These are phyloP conservation scores for Bugula neritina DNA, from an alignment of 2,888 invertebrate genomes.

Conservation along the genomic window DNA sequence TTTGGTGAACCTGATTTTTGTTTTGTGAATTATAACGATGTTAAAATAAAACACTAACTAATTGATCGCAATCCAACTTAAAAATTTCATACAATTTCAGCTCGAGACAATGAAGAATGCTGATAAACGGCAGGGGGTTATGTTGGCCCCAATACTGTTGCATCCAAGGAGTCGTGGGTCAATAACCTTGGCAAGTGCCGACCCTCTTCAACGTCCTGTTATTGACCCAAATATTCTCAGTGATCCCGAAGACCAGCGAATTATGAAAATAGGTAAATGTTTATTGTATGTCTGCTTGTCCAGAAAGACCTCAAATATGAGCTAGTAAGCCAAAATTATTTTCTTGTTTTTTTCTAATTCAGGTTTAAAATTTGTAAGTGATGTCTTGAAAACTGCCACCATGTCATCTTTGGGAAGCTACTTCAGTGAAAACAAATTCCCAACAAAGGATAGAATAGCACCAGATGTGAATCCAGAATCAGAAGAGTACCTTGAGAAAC, in stretches of 20 bases:
- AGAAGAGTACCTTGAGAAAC: conserved; percentile 1
- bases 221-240: conserved; percentile 83
- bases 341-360: neutral
- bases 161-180: conserved; percentile 74
- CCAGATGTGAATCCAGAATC: conserved; percentile 9
- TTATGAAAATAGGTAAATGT: conserved; percentile 68
- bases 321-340: too few species aligned
- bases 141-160: conserved; percentile 37
- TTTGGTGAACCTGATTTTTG: too few species aligned
- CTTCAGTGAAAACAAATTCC: neutral
- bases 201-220: conserved; percentile 69
- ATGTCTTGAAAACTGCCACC: neutral
- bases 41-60: too few species aligned
- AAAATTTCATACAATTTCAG: too few species aligned
- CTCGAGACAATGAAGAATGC: neutral
- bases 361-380: neutral
- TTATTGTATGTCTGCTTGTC: too few species aligned
- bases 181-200: conserved; percentile 66
- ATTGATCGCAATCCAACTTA: too few species aligned
- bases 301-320: too few species aligned
- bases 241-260: conserved; percentile 61
- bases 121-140: neutral
- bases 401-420: neutral
- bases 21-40: too few species aligned
- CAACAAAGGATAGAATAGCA: conserved; percentile 1